phyloP scores from a whole-genome alignment of 2,888 invertebrate genomes.

The Pristionchus fissidentatus region DNA sequence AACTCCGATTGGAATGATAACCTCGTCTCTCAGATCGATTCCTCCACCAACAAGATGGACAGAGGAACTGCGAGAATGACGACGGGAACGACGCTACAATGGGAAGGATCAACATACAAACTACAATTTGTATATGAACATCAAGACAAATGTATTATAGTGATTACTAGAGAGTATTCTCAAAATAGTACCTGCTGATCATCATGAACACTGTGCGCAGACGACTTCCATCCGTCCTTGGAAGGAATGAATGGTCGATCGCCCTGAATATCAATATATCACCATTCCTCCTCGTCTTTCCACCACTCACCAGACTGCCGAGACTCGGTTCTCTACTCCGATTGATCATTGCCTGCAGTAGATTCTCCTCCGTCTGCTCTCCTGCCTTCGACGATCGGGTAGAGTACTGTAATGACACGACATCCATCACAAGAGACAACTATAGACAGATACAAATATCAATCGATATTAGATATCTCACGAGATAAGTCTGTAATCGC shows the following conservation, averaged over 20 bases:
- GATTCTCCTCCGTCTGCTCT: slow-evolving; percentile 48
- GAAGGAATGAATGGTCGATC: slow-evolving; percentile 33
- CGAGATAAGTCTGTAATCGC: no score
- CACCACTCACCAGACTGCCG: not conserved
- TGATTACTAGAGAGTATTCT: not conserved
- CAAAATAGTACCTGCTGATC: not conserved
- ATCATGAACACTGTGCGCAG: slow-evolving; percentile 23
- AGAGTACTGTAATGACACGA: slow-evolving; percentile 41
- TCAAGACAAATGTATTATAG: not conserved
- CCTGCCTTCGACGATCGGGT: slow-evolving; percentile 40
- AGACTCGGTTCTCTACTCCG: slow-evolving; percentile 10
- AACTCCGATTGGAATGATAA: not conserved
- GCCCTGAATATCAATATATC: not conserved
- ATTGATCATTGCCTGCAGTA: slow-evolving; percentile 36
- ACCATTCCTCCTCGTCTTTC: not conserved
- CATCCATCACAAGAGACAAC: not conserved
- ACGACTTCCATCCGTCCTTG: slow-evolving; percentile 12
- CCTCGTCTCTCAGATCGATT: slow-evolving; percentile 30
- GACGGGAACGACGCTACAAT: not conserved
- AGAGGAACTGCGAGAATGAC: slow-evolving; percentile 9
- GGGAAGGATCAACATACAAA: not conserved
- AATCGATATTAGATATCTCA: not conserved
- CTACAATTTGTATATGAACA: no score
- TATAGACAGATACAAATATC: not conserved
- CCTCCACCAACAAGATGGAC: slow-evolving; percentile 10